Conservation (phyloP, 1,140 invertebrate species). For the Macrobrachium nipponense region DNA sequence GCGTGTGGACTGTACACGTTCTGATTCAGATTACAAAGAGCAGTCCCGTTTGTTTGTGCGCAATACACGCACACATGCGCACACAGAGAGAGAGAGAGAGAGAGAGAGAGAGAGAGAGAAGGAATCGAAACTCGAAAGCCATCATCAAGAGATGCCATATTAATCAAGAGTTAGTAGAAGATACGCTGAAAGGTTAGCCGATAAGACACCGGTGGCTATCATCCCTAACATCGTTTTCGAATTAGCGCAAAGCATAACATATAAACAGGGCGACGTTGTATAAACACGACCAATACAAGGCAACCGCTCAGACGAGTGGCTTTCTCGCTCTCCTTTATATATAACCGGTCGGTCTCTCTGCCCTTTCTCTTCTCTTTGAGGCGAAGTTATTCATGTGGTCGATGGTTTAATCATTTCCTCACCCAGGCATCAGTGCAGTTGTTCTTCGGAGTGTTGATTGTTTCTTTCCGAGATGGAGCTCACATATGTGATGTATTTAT, state of each 20-base stretch:
- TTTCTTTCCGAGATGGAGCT: no score
- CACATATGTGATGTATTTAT: no score
- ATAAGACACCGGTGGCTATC: slow-evolving; percentile 30
- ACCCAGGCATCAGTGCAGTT: no score
- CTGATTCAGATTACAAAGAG: no score
- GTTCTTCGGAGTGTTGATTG: no score
- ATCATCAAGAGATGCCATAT: slow-evolving; percentile 20
- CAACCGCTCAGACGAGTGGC: neutral
- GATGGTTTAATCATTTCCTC: no score
- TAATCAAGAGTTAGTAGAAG: slow-evolving; percentile 20
- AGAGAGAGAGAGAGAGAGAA: slow-evolving; percentile 7
- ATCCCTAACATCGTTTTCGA: slow-evolving; percentile 42
- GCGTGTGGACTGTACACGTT: no score
- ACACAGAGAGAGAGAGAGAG: slow-evolving; percentile 37
- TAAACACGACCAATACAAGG: slow-evolving; percentile 26
- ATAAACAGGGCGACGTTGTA: slow-evolving; percentile 36
- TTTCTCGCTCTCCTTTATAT: slow-evolving; percentile 16
- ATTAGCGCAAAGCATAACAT: slow-evolving; percentile 44
- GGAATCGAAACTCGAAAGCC: neutral
- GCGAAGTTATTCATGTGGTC: no score
- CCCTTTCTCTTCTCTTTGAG: neutral
- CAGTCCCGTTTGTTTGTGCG: no score
- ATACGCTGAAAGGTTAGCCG: slow-evolving; percentile 31
- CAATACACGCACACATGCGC: no score
- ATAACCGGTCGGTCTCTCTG: neutral